Percentiles rank a stretch among this genome's conserved stretches.
Evolutionary conservation across 2,113 vertebrate genomes (phyloP).

Genomic region (Antechinus stuartii): DNA sequence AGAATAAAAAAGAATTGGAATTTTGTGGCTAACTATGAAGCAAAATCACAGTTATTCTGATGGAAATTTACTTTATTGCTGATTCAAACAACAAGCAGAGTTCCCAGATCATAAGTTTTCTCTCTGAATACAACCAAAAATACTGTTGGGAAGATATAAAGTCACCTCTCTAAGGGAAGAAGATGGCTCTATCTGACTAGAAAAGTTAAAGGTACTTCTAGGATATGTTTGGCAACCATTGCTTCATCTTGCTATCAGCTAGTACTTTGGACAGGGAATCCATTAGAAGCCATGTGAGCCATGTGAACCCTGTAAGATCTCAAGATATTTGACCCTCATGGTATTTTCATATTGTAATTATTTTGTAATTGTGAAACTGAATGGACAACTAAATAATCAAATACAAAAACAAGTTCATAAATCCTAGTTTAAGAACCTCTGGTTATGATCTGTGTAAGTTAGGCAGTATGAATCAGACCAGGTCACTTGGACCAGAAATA

Average conservation of each 20-base stretch:
- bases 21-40: background rate
- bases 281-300: background rate
- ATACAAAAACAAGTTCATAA: background rate
- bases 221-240: background rate
- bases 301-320: background rate
- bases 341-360: background rate
- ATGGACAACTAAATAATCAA: background rate
- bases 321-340: background rate
- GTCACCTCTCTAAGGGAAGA: background rate
- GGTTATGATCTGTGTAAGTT: background rate
- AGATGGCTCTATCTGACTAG: background rate
- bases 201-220: background rate
- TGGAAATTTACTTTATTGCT: background rate
- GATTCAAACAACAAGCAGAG: background rate
- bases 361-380: background rate
- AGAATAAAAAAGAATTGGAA: background rate
- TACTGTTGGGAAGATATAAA: background rate
- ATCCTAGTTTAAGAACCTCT: background rate
- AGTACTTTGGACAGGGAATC: background rate
- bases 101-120: background rate
- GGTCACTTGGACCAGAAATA: background rate
- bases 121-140: background rate
- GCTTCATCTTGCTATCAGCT: background rate
- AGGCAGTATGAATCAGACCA: background rate
- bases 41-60: background rate